Evolutionary conservation across 2,888 invertebrate species (phyloP).

Genomic region (Chydorus sphaericus): DNA sequence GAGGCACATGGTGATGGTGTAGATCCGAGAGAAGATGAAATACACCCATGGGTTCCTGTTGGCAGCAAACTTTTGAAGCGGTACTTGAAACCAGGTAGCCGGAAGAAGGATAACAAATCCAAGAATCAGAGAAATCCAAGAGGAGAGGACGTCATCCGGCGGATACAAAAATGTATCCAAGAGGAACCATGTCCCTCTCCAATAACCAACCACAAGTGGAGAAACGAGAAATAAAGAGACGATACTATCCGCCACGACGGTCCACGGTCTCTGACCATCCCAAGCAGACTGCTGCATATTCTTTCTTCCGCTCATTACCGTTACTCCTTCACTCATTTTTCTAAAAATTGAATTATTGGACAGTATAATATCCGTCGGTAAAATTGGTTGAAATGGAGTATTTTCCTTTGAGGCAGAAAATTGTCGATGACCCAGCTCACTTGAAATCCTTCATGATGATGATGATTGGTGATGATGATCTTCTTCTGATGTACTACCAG

Average conservation of each 20-base stretch:
- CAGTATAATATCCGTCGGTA: neutral
- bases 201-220: constrained; percentile 68
- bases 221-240: constrained; percentile 58
- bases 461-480: too few relatives aligned
- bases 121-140: constrained; percentile 23
- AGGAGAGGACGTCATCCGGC: constrained; percentile 16
- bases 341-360: neutral
- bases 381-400: neutral
- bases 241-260: constrained; percentile 38
- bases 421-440: neutral
- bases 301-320: too few relatives aligned
- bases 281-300: too few relatives aligned
- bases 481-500: neutral
- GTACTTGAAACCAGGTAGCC: constrained; percentile 40
- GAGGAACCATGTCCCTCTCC: constrained; percentile 69
- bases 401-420: neutral
- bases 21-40: constrained; percentile 35
- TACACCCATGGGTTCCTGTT: constrained; percentile 13
- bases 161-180: constrained; percentile 41
- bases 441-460: neutral
- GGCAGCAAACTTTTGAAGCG: constrained; percentile 20
- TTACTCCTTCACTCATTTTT: neutral
- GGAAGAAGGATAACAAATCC: constrained; percentile 39
- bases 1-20: constrained; percentile 53
- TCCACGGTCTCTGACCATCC: too few relatives aligned